Base-by-base conservation (phyloP, 1,140 invertebrate genomes). In the Dendrolimus punctatus region DNA sequence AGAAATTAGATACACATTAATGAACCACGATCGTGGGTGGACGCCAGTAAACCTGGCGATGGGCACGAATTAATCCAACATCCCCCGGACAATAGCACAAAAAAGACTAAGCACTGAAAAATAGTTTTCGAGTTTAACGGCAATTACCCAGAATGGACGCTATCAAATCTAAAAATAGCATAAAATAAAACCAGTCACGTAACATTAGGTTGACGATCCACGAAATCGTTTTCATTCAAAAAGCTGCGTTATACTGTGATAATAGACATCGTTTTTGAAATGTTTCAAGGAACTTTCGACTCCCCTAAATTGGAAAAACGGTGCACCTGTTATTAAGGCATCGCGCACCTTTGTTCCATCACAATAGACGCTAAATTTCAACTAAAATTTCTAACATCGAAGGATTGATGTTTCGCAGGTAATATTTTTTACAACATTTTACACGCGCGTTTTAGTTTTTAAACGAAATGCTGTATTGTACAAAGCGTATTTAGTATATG, bases 241-340 rank as follows among this genome's bases (percentile, higher is more conserved):
- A n/a, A n/a, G n/a, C n/a, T n/a, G n/a, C n/a, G n/a, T n/a, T n/a
- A n/a, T n/a, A n/a, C n/a, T n/a, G n/a, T n/a, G n/a, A n/a, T n/a
- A n/a, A n/a, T n/a, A n/a, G n/a, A n/a, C n/a, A n/a, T n/a, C n/a
- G n/a, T n/a, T n/a, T n/a, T n/a, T n/a, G n/a, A n/a, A n/a, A n/a
- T n/a, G n/a, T n/a, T n/a, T n/a, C 10, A 39, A 5, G 38, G 8
- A 9, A 39, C 7, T 39, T 38, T 9, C 39, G 37, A 23, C 40
- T 8, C 40, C 4, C 23, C 64, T 55, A 72, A 76, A 80, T 60
- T 76, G 76, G 66, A 69, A 58, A 68, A 68, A 64, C 66, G 69
- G 77, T 83, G 78, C 81, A 85, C 76, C 80, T 81, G 74, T 77
- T 83, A 81, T 83, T 76, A 83, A 79, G 73, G 76, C 76, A 81